Base-by-base conservation (phyloP, 2,113 vertebrate species). In the Cololabis saira region DNA sequence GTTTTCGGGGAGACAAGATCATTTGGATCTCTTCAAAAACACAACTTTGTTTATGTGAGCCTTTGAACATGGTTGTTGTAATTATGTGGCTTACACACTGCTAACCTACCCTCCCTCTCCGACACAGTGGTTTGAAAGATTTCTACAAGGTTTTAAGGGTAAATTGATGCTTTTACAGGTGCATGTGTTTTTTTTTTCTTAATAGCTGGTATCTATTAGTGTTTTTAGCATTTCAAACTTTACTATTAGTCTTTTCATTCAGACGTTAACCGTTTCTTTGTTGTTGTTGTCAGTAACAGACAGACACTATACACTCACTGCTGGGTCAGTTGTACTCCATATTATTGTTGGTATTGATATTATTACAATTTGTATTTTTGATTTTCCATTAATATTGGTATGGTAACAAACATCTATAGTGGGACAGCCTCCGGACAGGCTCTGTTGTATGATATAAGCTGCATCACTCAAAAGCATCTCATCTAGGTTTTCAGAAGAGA, bases 161-260 rank as follows among this genome's bases (percentile, higher is more conserved):
- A 91, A 94, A 84, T 82, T 94, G 94, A 94, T 94, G 78, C 79
- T 85, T 87, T 77, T 93, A 93, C 89, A 83, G 76, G 92, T 94
- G 94, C 93, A 93, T 95, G 95, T 94, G 73, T 91, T 65, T 57
- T 87, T 81, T 83, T 92, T 37, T 37, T 37, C 33, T 37, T 91
- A 96, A 98, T 97, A 99, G 96, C 97, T 98, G 97, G 96, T 97
- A 97, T 98, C 98, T 98, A 96, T 98, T 96, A 94, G 93, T 94
- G 93, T 92, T 92, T 95, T 91, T 94, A 95, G 94, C 95, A 93
- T 94, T 96, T 94, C 93, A 93, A 92, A 89, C 92, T 89, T 94
- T 82, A 95, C 93, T 95, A 93, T 90, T 95, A 93, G 92, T 94
- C 92, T 95, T 93, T 84, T 86, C 87, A 83, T 93, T 93, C 90